phyloP scores from a whole-genome alignment of 2,888 invertebrate genomes.

The Tipula confusa region DNA sequence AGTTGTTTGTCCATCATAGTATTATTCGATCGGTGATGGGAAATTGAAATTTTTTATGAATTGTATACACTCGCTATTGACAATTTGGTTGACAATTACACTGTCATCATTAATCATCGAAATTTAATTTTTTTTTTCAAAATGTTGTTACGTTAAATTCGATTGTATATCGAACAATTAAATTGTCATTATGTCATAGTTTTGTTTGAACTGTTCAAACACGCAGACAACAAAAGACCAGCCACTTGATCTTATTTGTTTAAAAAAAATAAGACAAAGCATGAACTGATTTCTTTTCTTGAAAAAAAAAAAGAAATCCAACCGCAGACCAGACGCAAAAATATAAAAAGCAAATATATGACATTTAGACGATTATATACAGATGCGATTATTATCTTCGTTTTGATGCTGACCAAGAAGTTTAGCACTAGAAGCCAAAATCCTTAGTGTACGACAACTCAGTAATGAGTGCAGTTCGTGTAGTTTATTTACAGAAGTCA shows the following conservation, averaged over 20 bases:
- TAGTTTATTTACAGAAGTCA: no score
- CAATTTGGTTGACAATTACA: background rate
- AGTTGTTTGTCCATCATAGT: background rate
- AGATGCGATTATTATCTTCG: background rate
- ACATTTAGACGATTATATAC: background rate
- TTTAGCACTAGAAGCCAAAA: no score
- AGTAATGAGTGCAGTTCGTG: no score
- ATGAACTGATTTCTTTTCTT: slow-evolving; percentile 12
- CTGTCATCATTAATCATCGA: background rate
- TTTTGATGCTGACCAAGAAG: background rate
- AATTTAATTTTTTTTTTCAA: background rate
- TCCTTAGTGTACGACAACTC: no score
- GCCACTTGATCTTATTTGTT: slow-evolving; percentile 16
- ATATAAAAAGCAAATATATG: background rate
- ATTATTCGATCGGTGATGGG: background rate
- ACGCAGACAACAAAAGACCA: background rate
- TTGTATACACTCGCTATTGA: background rate
- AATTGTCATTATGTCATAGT: background rate
- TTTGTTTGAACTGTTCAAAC: background rate
- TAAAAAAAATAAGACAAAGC: background rate
- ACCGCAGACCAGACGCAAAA: background rate
- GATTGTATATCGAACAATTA: background rate
- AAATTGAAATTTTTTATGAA: background rate
- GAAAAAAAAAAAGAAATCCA: background rate
- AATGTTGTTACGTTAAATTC: background rate